These are phyloP conservation scores for Agriotes lineatus DNA, from an alignment of 2,888 invertebrate species.

Conservation along the genomic window DNA sequence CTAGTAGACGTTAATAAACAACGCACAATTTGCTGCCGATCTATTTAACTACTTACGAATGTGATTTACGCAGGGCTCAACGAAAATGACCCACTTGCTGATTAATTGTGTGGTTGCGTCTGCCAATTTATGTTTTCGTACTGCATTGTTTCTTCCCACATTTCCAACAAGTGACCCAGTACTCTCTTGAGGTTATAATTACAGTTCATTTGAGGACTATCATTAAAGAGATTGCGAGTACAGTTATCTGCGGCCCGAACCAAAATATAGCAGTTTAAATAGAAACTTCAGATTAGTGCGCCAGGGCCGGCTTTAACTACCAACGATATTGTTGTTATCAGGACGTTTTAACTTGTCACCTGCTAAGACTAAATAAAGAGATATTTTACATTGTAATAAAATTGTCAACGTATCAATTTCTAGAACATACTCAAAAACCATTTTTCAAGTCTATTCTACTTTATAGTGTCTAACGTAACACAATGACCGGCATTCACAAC, in stretches of 20 bases:
- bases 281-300: background rate
- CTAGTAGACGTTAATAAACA: background rate
- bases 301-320: too few relatives aligned
- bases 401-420: too few relatives aligned
- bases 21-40: background rate
- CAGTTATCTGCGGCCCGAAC: background rate
- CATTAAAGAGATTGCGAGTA: conserved; percentile 17
- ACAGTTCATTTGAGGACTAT: conserved; percentile 15
- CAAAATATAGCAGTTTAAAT: background rate
- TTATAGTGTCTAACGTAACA: too few relatives aligned
- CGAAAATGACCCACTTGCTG: conserved; percentile 9
- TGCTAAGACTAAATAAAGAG: too few relatives aligned
- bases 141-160: conserved; percentile 12
- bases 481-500: too few relatives aligned
- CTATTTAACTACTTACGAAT: background rate
- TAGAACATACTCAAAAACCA: too few relatives aligned
- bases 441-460: too few relatives aligned
- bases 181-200: conserved; percentile 14
- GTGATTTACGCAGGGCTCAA: conserved; percentile 8
- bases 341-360: too few relatives aligned
- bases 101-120: background rate
- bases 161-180: conserved; percentile 13
- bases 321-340: too few relatives aligned
- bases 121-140: conserved; percentile 2
- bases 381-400: too few relatives aligned